Conservation (phyloP, 35 echinoderm and acorn worm species). For the Holothuria glaberrima region DNA sequence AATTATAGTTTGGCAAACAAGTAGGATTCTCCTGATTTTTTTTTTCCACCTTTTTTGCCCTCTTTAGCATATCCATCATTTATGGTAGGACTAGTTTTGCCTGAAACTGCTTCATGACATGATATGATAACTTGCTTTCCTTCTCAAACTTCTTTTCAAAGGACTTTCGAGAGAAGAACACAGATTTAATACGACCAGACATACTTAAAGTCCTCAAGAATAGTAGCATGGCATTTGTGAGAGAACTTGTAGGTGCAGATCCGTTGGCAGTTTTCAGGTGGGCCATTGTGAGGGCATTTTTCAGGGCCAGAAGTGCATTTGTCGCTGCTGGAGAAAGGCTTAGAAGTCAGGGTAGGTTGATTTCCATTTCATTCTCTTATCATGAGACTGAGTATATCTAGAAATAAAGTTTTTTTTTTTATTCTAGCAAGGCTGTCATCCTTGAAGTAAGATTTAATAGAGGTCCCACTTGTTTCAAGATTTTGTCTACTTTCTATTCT, state of each 20-base stretch:
- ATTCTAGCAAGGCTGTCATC: background rate
- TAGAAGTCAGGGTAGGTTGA: conserved; percentile 57
- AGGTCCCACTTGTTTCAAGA: background rate
- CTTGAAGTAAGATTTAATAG: background rate
- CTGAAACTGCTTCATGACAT: too few relatives aligned
- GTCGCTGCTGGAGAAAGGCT: conserved; percentile 64
- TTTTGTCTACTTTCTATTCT: too few relatives aligned
- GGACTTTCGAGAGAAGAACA: conserved; percentile 98
- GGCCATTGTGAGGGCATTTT: conserved; percentile 97
- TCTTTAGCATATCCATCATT: too few relatives aligned
- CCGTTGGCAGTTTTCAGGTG: conserved; percentile 96
- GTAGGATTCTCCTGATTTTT: too few relatives aligned
- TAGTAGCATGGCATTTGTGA: conserved; percentile 88
- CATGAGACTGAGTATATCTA: too few relatives aligned
- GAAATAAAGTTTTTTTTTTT: too few relatives aligned
- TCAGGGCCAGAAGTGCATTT: conserved; percentile 78
- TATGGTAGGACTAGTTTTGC: too few relatives aligned
- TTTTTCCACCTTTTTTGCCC: too few relatives aligned
- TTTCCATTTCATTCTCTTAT: background rate
- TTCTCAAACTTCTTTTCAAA: conserved; percentile 8
- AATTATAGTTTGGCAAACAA: too few relatives aligned
- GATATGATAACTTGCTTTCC: too few relatives aligned
- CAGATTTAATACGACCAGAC: conserved; percentile 88
- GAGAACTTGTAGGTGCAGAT: conserved; percentile 91
- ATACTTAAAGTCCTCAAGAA: conserved; percentile 94